Conservation (phyloP, 2,113 vertebrate species). For the Pelecanus crispus region DNA sequence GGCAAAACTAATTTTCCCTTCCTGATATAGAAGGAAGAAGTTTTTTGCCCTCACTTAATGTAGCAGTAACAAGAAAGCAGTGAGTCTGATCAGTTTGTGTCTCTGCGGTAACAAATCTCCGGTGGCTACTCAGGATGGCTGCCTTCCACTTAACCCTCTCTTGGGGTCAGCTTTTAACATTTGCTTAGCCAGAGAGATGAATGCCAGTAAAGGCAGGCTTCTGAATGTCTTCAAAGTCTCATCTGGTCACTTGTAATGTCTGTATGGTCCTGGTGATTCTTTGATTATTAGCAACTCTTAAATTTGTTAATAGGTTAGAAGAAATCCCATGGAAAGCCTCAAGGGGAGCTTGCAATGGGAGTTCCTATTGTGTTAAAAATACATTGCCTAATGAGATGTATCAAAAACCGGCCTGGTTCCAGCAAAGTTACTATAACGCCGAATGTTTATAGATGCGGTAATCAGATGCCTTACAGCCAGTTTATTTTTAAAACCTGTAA, state of each 20-base stretch:
- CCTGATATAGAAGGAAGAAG: background rate
- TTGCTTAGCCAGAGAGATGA: background rate
- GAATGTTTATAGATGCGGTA: background rate
- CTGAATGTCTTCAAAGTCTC: background rate
- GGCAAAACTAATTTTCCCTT: background rate
- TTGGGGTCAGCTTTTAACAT: background rate
- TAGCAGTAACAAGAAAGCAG: background rate
- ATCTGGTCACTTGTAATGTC: background rate
- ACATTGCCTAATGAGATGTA: background rate
- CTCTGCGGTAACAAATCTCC: background rate
- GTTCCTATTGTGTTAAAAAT: conserved; percentile 6
- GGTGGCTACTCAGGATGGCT: background rate
- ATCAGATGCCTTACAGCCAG: background rate
- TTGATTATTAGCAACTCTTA: background rate
- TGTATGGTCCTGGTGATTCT: background rate
- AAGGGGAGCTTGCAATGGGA: background rate
- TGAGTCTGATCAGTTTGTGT: background rate
- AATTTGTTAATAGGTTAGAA: background rate
- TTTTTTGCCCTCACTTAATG: background rate
- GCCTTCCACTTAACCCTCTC: background rate
- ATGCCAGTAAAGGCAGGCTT: background rate
- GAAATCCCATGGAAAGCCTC: background rate
- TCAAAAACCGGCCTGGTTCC: background rate
- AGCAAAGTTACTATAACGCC: background rate
- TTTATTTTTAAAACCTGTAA: conserved; percentile 21